Evolutionary conservation across 2,113 vertebrate species (phyloP).

Genomic region (Mus pahari): DNA sequence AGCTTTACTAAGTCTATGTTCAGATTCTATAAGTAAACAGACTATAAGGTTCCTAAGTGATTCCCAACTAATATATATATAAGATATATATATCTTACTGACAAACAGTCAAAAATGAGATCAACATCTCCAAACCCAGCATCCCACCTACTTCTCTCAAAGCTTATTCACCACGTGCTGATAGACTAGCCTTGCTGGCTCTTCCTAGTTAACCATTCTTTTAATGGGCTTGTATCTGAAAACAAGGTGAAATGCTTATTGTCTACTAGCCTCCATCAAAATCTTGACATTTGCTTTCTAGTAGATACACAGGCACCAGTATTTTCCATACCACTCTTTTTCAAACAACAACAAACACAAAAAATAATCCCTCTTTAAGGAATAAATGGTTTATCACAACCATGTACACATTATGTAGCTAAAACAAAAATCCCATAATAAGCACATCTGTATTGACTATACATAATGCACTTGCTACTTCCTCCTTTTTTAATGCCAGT

Average conservation of each 20-base stretch:
- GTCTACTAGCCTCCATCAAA: background rate
- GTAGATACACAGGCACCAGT: background rate
- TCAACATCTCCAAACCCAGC: background rate
- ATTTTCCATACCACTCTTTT: background rate
- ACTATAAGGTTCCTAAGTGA: background rate
- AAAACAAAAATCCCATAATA: background rate
- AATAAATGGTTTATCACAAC: conserved; percentile 12
- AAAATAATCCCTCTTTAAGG: background rate
- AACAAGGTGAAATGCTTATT: background rate
- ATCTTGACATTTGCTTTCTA: conserved; percentile 34
- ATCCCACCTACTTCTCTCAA: background rate
- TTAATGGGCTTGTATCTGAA: background rate
- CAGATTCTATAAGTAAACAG: conserved; percentile 21
- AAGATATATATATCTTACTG: conserved; percentile 6
- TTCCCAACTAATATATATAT: conserved; percentile 38
- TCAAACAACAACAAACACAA: background rate
- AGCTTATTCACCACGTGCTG: background rate
- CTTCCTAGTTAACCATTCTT: background rate
- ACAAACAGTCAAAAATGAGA: conserved; percentile 21
- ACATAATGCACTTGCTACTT: background rate
- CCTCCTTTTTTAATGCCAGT: background rate
- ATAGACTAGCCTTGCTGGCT: background rate
- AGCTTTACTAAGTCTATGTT: conserved; percentile 1
- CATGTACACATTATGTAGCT: background rate
- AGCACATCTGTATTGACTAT: background rate